Base-by-base conservation (phyloP, 2,113 vertebrate species). In the Nettapus auritus region DNA sequence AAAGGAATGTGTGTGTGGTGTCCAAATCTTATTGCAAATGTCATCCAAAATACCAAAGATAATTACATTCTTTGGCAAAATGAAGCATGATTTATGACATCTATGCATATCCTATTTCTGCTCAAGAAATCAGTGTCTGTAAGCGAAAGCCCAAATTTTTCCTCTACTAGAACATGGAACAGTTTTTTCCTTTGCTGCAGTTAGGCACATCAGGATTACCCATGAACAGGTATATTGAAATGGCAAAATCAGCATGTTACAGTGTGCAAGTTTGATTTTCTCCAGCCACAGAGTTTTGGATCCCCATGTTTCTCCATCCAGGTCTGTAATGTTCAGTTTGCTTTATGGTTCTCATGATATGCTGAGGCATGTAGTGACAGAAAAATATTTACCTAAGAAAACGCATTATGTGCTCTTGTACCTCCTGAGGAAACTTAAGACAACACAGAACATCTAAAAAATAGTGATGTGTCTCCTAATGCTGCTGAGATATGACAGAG, bases 351-450 rank as follows among this genome's bases (percentile, higher is more conserved):
- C 40, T 67, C 29, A 44, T 33, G 40, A 67, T 33, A 21, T 67
- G 64, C 36, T 34, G 13, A 84, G 17, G 19, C 40, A 70, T 0
- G 1, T 12, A 69, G 36, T 15, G 26, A 48, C 11, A 89, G 48
- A 38, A 91, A 82, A 13, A 87, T 19, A 11, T 5, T 81, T 56
- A 33, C 19, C 18, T 62, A 75, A 29, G 12, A 78, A 56, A 78
- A 75, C 5, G 19, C 0, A 9, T 11, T 1, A 1, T 0, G 2
- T 57, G 34, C 20, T 56, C 46, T 42, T 11, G 6, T 8, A 33
- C 9, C 14, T 44, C 69, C 53, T 1, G 1, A 31, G 40, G 28
- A 80, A 69, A 7, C 6, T 69, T 56, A 22, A 38, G 63, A 25
- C 25, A 31, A 4, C 62, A 48, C 11, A 44, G 64, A 80, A 33